phyloP scores from a whole-genome alignment of 2,113 vertebrate species.

The Rhodinocichla rosea region DNA sequence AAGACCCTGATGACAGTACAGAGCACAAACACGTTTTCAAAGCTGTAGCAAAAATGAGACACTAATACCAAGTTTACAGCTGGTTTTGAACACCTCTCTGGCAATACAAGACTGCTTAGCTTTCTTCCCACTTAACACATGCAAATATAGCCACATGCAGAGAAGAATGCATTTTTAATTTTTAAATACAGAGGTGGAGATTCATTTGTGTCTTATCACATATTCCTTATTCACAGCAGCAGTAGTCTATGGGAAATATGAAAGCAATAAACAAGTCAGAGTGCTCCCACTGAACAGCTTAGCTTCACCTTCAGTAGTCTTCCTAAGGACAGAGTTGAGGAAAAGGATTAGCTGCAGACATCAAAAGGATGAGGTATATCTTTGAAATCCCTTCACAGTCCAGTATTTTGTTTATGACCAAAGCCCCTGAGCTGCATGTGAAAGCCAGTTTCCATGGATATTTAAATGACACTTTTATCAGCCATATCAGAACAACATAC shows the following conservation, averaged over 20 bases:
- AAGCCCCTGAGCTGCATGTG: background rate
- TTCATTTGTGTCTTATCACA: background rate
- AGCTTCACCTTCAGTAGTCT: background rate
- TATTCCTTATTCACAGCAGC: background rate
- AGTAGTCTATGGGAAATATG: background rate
- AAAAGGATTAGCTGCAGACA: conserved; percentile 9
- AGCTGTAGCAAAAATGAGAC: background rate
- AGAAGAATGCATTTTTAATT: background rate
- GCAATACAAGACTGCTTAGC: background rate
- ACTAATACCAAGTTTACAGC: background rate
- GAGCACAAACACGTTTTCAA: background rate
- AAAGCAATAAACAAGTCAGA: conserved; percentile 13
- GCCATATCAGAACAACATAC: background rate
- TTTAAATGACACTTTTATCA: conserved; percentile 43
- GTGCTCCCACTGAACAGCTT: background rate
- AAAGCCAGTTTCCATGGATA: conserved; percentile 34
- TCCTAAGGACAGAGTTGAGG: background rate
- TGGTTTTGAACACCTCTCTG: background rate
- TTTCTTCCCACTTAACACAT: background rate
- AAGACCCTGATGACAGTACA: background rate
- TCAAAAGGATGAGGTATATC: background rate
- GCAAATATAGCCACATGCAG: background rate
- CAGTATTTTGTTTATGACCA: conserved; percentile 9
- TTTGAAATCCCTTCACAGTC: conserved; percentile 29
- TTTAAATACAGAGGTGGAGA: background rate